Evolutionary conservation across 2,888 invertebrate genomes (phyloP).

Genomic region (Agapetus fuscipes): DNA sequence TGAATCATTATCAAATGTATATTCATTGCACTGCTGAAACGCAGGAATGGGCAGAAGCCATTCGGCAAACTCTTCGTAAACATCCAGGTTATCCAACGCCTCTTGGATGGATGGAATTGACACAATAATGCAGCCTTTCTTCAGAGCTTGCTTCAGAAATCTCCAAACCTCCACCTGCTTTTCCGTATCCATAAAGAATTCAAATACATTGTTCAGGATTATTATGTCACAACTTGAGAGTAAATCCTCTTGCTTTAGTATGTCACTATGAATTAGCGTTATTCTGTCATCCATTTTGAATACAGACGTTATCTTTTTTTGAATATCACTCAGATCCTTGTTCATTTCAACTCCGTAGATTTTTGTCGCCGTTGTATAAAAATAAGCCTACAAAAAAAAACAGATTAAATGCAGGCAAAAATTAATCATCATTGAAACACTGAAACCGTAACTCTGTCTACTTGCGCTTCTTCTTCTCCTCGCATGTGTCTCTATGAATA

Average conservation of each 20-base stretch:
- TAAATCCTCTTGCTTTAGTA: constrained; percentile 44
- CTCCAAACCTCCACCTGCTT: constrained; percentile 53
- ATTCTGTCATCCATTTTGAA: constrained; percentile 44
- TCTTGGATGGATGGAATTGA: constrained; percentile 49
- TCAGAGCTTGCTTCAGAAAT: constrained; percentile 44
- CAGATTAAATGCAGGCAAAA: too few relatives aligned
- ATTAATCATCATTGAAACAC: too few relatives aligned
- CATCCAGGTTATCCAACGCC: constrained; percentile 37
- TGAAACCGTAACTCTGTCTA: too few relatives aligned
- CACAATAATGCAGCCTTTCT: constrained; percentile 48
- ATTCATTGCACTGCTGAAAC: constrained; percentile 37
- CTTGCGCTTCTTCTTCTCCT: too few relatives aligned
- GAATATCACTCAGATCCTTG: constrained; percentile 51
- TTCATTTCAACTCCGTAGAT: constrained; percentile 65
- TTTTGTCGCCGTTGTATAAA: constrained; percentile 45
- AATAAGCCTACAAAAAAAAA: constrained; percentile 45
- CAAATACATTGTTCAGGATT: constrained; percentile 58
- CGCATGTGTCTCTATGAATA: too few relatives aligned
- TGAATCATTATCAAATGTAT: constrained; percentile 37
- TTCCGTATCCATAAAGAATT: constrained; percentile 52
- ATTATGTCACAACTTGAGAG: constrained; percentile 46
- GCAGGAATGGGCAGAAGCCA: constrained; percentile 41
- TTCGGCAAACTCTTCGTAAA: constrained; percentile 37
- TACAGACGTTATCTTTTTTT: constrained; percentile 46
- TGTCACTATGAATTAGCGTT: constrained; percentile 47